Evolutionary conservation across 2,113 vertebrate genomes (phyloP).

Genomic region (Panthera tigris): DNA sequence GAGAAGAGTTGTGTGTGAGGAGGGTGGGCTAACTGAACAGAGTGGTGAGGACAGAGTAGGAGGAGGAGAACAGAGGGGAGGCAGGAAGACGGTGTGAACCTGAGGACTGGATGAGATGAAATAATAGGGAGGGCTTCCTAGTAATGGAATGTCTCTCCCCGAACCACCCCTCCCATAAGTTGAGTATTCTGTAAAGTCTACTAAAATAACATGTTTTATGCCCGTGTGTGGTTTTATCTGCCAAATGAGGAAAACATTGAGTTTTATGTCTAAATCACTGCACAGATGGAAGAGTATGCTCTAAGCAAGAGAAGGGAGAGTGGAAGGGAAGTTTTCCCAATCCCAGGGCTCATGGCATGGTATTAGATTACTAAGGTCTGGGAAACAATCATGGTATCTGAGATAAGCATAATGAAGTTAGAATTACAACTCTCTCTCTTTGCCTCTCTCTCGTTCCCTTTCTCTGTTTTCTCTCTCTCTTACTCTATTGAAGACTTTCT

Average conservation of each 20-base stretch:
- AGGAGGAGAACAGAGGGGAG: not conserved
- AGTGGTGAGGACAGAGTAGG: not conserved
- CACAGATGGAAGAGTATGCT: not conserved
- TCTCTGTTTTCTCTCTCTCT: not conserved
- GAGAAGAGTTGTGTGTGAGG: not conserved
- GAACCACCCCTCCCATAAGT: rapidly evolving
- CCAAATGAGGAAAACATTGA: not conserved
- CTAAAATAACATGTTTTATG: not conserved
- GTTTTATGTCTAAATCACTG: not conserved
- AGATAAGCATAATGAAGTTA: not conserved
- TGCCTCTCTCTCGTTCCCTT: not conserved
- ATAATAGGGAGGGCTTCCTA: not conserved
- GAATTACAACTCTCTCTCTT: not conserved
- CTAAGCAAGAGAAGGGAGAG: not conserved
- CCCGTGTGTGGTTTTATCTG: not conserved
- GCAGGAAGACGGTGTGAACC: not conserved
- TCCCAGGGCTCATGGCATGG: not conserved
- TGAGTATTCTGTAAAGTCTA: not conserved
- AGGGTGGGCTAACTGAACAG: not conserved
- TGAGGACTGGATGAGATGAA: not conserved
- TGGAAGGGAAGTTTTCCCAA: not conserved
- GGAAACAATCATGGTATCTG: not conserved
- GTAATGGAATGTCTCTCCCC: not conserved
- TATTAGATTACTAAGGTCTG: not conserved
- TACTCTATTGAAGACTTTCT: not conserved